Conservation (phyloP, 2,888 invertebrate species). For the Synergus itoensis region DNA sequence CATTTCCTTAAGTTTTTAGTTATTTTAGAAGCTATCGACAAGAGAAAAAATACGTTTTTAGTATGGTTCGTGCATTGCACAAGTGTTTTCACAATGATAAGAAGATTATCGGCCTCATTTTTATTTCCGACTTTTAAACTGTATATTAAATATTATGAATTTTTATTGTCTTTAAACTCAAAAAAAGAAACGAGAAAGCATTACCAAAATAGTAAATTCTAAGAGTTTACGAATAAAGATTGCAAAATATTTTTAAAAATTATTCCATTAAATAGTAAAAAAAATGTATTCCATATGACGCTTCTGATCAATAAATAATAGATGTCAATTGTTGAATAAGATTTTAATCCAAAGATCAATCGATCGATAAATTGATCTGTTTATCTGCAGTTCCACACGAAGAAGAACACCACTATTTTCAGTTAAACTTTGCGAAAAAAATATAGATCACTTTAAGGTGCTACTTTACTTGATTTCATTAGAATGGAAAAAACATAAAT, state of each 20-base stretch:
- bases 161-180: background rate
- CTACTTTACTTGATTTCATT: constrained; percentile 9
- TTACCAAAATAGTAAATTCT: background rate
- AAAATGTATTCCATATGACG: background rate
- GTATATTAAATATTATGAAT: background rate
- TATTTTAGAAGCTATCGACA: background rate
- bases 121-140: constrained; percentile 11
- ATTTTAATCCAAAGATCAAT: constrained; percentile 37
- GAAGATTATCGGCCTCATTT: constrained; percentile 22
- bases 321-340: constrained; percentile 22
- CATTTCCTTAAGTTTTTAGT: background rate
- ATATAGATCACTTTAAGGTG: background rate
- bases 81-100: constrained; percentile 30
- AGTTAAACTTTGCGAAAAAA: background rate
- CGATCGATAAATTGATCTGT: constrained; percentile 31
- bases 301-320: constrained; percentile 4
- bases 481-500: constrained; percentile 5
- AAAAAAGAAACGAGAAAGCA: background rate
- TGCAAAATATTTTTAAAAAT: too few species aligned
- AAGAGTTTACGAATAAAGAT: background rate
- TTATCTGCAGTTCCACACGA: background rate
- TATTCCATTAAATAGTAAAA: background rate
- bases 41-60: constrained; percentile 13
- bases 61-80: background rate
- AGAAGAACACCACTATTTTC: background rate